Evolutionary conservation across 2,888 invertebrate species (phyloP).

Genomic region (Orthosia incerta): DNA sequence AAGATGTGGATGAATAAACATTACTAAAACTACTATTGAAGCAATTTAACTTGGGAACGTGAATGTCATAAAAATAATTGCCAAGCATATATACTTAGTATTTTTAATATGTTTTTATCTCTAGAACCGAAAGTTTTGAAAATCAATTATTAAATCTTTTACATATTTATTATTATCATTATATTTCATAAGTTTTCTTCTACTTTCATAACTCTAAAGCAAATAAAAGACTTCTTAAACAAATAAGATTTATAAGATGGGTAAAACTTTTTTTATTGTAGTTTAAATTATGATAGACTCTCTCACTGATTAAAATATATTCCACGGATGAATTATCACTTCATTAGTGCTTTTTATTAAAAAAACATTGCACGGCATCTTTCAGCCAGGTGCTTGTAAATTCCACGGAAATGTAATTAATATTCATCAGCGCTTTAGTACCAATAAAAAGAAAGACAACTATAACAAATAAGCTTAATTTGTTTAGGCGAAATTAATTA

Average conservation of each 20-base stretch:
- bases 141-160: not conserved
- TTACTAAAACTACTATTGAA: conserved; percentile 16
- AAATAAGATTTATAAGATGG: not conserved
- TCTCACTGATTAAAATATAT: conserved; percentile 21
- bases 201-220: not conserved
- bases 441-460: conserved; percentile 30
- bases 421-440: conserved; percentile 52
- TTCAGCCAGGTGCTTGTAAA: conserved; percentile 45
- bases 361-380: conserved; percentile 50
- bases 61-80: conserved; percentile 6
- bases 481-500: conserved; percentile 56
- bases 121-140: no score
- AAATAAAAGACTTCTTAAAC: not conserved
- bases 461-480: conserved; percentile 58
- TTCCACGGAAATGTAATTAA: conserved; percentile 51
- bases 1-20: conserved; percentile 31
- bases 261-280: not conserved
- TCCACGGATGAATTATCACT: conserved; percentile 6
- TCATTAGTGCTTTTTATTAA: conserved; percentile 25
- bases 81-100: not conserved
- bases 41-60: conserved; percentile 25
- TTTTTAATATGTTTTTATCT: no score
- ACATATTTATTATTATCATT: not conserved
- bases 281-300: not conserved
- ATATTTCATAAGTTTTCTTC: not conserved